Conservation (phyloP, 2,888 invertebrate genomes). For the Tachina lurida region DNA sequence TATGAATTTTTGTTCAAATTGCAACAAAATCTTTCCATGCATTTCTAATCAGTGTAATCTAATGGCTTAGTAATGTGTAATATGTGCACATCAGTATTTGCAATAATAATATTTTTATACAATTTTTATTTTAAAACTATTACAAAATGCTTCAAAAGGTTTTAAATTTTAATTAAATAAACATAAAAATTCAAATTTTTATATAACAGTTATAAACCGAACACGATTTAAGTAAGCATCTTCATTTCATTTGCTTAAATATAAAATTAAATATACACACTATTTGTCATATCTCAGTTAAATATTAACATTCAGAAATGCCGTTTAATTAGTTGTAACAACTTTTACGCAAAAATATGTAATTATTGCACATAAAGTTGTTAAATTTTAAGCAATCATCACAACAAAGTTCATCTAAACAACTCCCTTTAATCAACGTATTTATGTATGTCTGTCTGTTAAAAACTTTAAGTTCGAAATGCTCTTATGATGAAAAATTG, state of each 20-base stretch:
- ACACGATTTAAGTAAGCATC: neutral
- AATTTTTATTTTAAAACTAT: no score
- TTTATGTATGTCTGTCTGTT: neutral
- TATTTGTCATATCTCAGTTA: neutral
- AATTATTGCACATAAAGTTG: neutral
- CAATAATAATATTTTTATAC: no score
- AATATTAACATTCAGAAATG: neutral
- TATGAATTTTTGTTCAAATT: neutral
- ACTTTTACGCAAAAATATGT: neutral
- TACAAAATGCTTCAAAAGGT: no score
- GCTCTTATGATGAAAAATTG: neutral
- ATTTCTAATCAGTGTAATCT: neutral
- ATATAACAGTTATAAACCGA: no score
- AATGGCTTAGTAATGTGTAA: no score
- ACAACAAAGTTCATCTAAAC: neutral
- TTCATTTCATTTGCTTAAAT: neutral
- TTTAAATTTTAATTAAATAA: no score
- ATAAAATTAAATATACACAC: neutral
- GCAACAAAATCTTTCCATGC: neutral
- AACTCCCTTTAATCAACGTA: neutral
- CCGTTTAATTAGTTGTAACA: neutral
- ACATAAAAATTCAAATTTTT: no score
- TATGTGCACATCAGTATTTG: neutral
- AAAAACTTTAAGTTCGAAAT: constrained; percentile 1
- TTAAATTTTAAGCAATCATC: neutral